Percentiles rank a stretch among this genome's conserved stretches.
Conservation (phyloP, 2,888 invertebrate species). For the Eilema depressum region DNA sequence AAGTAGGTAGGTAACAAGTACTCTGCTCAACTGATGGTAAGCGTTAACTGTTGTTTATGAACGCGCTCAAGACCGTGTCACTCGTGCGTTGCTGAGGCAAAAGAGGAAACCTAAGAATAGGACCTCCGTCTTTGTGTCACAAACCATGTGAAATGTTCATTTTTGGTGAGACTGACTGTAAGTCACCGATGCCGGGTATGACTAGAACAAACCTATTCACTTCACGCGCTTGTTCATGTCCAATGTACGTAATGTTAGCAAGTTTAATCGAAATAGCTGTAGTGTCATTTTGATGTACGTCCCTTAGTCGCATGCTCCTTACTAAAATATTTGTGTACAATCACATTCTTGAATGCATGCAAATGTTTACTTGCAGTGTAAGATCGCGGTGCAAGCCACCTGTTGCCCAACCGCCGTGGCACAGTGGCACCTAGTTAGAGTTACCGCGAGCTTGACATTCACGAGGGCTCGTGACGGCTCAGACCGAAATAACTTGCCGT, state of each 20-base stretch:
- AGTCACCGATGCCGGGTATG: neutral
- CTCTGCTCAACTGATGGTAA: neutral
- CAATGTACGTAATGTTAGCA: neutral
- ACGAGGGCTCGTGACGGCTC: conserved; percentile 77
- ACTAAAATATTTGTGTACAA: conserved; percentile 31
- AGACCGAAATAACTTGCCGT: conserved; percentile 83
- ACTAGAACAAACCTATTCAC: neutral
- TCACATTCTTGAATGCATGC: conserved; percentile 43
- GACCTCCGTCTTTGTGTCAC: neutral
- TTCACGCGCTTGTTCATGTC: neutral
- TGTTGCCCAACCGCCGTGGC: conserved; percentile 75
- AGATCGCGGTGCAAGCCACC: conserved; percentile 76
- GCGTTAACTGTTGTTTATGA: neutral
- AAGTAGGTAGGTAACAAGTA: neutral
- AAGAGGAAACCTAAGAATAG: neutral
- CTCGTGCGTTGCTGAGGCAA: neutral
- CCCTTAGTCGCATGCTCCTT: conserved; percentile 6
- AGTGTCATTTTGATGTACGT: neutral
- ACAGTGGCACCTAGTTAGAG: conserved; percentile 71
- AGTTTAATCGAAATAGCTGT: neutral
- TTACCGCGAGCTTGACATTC: conserved; percentile 85
- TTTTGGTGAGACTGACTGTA: too few species aligned
- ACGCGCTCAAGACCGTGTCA: neutral
- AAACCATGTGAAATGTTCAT: neutral
- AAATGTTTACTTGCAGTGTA: conserved; percentile 53